phyloP scores from a whole-genome alignment of 2,113 vertebrate genomes.

The Oncorhynchus nerka region DNA sequence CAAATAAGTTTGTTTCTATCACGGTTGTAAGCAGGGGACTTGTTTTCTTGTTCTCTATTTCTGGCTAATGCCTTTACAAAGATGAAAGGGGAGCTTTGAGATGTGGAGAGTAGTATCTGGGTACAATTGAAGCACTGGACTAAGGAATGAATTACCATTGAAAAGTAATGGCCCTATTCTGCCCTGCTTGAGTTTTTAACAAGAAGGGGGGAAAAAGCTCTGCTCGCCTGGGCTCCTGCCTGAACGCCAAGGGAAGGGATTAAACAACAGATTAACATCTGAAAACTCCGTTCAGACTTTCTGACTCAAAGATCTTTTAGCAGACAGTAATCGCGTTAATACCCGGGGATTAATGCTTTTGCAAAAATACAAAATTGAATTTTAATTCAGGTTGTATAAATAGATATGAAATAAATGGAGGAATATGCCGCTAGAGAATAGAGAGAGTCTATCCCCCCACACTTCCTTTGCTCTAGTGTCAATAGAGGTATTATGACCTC shows the following conservation, averaged over 20 bases:
- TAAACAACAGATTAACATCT: slow-evolving; percentile 88
- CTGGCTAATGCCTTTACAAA: slow-evolving; percentile 36
- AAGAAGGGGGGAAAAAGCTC: slow-evolving; percentile 54
- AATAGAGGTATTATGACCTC: slow-evolving; percentile 13
- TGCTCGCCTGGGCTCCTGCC: slow-evolving; percentile 56
- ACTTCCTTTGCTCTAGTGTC: slow-evolving; percentile 18
- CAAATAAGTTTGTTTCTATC: slow-evolving; percentile 36
- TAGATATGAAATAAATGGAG: slow-evolving; percentile 64
- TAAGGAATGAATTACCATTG: slow-evolving; percentile 69
- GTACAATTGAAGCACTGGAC: slow-evolving; percentile 59
- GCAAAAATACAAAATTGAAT: slow-evolving; percentile 69
- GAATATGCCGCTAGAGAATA: slow-evolving; percentile 30
- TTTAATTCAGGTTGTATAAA: slow-evolving; percentile 69
- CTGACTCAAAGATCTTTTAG: slow-evolving; percentile 80
- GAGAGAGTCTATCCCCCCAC: slow-evolving; percentile 32
- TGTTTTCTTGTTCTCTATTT: slow-evolving; percentile 41
- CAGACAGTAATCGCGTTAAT: slow-evolving; percentile 77
- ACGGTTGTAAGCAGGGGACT: slow-evolving; percentile 33
- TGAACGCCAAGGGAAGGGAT: slow-evolving; percentile 78
- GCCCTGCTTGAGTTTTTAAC: slow-evolving; percentile 52
- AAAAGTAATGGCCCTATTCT: slow-evolving; percentile 61
- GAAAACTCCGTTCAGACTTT: slow-evolving; percentile 81
- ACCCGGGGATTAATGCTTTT: slow-evolving; percentile 71
- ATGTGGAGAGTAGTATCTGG: slow-evolving; percentile 41
- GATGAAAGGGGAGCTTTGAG: slow-evolving; percentile 45